Conservation (phyloP, 2,888 invertebrate genomes). For the Ichneumoninae sp. region DNA sequence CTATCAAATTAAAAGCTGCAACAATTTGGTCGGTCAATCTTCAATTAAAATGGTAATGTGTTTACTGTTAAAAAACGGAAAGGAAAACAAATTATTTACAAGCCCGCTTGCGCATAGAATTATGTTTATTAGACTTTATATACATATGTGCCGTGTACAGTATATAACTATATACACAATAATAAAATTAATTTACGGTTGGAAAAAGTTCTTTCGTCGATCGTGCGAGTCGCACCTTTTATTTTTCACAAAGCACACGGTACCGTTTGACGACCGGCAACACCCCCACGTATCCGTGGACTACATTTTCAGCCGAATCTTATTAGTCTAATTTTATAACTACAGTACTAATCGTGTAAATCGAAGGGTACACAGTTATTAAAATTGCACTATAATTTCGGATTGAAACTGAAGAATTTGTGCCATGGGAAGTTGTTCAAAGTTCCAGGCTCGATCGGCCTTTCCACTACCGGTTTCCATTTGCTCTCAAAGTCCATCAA, state of each 20-base stretch:
- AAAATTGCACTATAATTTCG: slow-evolving; percentile 75
- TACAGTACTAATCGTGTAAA: slow-evolving; percentile 37
- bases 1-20: slow-evolving; percentile 64
- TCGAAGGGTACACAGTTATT: neutral
- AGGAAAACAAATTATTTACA: too few species aligned
- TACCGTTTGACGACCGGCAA: neutral
- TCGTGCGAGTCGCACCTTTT: slow-evolving; percentile 10
- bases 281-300: neutral
- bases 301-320: slow-evolving; percentile 34
- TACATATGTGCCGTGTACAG: slow-evolving; percentile 72
- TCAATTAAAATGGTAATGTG: too few species aligned
- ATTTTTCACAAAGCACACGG: neutral
- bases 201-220: slow-evolving; percentile 45
- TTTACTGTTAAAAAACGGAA: too few species aligned
- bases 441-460: slow-evolving; percentile 53
- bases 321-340: slow-evolving; percentile 37
- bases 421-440: slow-evolving; percentile 76
- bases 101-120: slow-evolving; percentile 63
- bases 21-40: too few species aligned
- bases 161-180: slow-evolving; percentile 72
- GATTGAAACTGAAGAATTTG: slow-evolving; percentile 79
- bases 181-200: slow-evolving; percentile 76
- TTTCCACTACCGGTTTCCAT: slow-evolving; percentile 65
- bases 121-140: slow-evolving; percentile 71
- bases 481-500: slow-evolving; percentile 72